Conservation (phyloP, 2,797 vertebrate genomes). For the Molossus alvarezi region DNA sequence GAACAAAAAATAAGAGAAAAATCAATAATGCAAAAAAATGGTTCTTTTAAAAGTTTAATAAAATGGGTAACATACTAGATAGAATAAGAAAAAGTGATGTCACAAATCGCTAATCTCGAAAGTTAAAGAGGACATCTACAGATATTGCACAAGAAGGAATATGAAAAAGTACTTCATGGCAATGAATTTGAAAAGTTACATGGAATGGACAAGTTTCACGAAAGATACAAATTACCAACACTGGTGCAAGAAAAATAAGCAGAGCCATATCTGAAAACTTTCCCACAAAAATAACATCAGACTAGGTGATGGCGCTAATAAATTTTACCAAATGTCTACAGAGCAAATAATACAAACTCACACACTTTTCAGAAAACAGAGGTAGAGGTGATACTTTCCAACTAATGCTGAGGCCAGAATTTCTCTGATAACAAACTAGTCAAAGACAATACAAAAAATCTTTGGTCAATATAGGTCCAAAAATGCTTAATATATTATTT, state of each 20-base stretch:
- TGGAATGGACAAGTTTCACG: neutral
- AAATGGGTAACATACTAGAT: neutral
- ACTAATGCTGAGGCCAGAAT: neutral
- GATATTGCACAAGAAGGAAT: neutral
- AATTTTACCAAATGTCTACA: neutral
- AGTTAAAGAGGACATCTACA: neutral
- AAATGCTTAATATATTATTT: neutral
- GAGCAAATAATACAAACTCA: neutral
- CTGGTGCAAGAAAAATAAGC: neutral
- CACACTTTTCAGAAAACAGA: neutral
- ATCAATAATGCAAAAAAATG: neutral
- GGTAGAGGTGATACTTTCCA: neutral
- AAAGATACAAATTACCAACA: neutral
- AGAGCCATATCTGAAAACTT: neutral
- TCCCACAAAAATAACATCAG: neutral
- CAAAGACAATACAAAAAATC: neutral
- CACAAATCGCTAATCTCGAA: neutral
- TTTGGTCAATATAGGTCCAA: neutral
- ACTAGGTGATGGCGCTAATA: neutral
- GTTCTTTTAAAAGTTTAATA: neutral
- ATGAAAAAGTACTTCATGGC: neutral
- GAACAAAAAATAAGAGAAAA: neutral
- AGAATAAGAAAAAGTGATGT: neutral
- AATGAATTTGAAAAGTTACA: neutral
- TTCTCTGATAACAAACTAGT: constrained; percentile 32